Evolutionary conservation across 2,888 invertebrate genomes (phyloP).

Genomic region (Prosopocoilus inquinatus): DNA sequence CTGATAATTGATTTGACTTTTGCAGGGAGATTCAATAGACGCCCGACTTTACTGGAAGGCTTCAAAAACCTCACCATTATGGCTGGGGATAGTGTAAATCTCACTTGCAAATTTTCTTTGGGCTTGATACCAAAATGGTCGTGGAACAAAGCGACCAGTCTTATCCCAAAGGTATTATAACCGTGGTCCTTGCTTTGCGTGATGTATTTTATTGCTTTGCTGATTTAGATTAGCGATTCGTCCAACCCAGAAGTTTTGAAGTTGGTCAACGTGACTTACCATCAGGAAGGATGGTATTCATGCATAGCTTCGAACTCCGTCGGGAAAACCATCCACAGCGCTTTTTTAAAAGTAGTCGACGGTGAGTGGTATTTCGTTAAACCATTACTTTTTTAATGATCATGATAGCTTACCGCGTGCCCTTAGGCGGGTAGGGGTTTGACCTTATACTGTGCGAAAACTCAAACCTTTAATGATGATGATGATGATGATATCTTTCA

Average conservation of each 20-base stretch:
- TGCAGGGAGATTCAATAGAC: constrained; percentile 82
- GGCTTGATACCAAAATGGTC: constrained; percentile 84
- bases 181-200: no score
- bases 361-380: no score
- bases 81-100: constrained; percentile 69
- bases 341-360: constrained; percentile 80
- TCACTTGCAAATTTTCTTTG: constrained; percentile 80
- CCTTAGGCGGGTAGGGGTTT: no score
- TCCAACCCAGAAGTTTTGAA: constrained; percentile 59
- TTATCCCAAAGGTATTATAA: no score
- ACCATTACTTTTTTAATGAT: neutral
- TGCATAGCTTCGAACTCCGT: constrained; percentile 89
- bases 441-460: no score
- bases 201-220: no score
- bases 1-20: no score
- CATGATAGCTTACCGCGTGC: neutral
- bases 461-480: no score
- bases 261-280: constrained; percentile 80
- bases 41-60: constrained; percentile 75
- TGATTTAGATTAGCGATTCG: neutral
- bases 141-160: no score
- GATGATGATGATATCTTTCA: constrained; percentile 7
- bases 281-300: constrained; percentile 93
- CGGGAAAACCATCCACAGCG: constrained; percentile 75
- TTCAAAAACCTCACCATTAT: constrained; percentile 76